phyloP scores from a whole-genome alignment of 2,113 vertebrate species.

The Callaeas wilsoni region DNA sequence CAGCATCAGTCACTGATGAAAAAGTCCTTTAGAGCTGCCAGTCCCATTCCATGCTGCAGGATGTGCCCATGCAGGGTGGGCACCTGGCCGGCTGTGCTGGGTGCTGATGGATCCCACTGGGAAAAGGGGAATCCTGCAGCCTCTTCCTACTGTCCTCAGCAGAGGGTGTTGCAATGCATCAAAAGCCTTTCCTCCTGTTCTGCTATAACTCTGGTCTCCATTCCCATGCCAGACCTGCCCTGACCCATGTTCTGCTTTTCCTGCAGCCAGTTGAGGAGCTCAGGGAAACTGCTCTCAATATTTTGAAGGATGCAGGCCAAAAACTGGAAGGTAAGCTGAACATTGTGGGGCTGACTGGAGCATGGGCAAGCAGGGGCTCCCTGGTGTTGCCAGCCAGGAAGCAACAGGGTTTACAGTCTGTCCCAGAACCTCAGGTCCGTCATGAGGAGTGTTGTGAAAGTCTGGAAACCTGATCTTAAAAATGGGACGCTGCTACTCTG shows the following conservation, averaged over 20 bases:
- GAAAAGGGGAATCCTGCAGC: neutral
- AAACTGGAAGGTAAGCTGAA: conserved; percentile 46
- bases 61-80: neutral
- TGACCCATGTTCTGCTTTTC: neutral
- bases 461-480: neutral
- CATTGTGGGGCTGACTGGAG: fast-evolving
- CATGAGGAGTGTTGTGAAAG: neutral
- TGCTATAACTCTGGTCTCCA: neutral
- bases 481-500: neutral
- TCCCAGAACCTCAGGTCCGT: fast-evolving
- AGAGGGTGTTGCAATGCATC: fast-evolving
- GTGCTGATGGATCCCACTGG: neutral
- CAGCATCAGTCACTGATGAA: neutral
- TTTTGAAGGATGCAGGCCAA: conserved; percentile 40
- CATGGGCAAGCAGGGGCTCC: neutral
- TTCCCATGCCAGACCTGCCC: neutral
- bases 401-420: neutral
- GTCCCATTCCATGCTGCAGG: neutral
- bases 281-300: conserved; percentile 36
- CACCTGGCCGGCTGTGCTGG: neutral
- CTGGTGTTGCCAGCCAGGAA: neutral
- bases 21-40: neutral
- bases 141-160: neutral
- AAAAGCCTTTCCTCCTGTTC: neutral
- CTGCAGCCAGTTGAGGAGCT: conserved; percentile 69